Evolutionary conservation across 2,888 invertebrate species (phyloP).

Genomic region (Aspidiotus destructor): DNA sequence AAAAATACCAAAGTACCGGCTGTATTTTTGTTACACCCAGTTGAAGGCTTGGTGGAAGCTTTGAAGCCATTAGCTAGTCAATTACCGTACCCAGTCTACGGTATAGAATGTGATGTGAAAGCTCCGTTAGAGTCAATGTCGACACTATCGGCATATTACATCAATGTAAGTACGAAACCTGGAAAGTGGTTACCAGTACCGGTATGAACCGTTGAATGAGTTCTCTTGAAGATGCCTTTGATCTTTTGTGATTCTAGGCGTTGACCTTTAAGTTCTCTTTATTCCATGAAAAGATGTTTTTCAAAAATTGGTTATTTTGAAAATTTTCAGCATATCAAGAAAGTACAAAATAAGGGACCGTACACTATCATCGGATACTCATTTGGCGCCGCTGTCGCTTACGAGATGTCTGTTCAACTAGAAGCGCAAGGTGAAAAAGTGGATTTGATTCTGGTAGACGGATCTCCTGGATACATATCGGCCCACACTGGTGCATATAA

Average conservation of each 20-base stretch:
- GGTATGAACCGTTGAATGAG: too few relatives aligned
- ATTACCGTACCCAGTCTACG: slow-evolving; percentile 68
- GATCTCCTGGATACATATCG: slow-evolving; percentile 72
- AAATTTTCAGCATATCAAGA: slow-evolving; percentile 54
- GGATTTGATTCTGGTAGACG: slow-evolving; percentile 74
- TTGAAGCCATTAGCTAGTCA: slow-evolving; percentile 61
- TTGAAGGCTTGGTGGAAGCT: slow-evolving; percentile 72
- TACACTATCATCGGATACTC: slow-evolving; percentile 90
- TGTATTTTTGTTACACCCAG: slow-evolving; percentile 62
- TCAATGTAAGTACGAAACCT: slow-evolving; percentile 43
- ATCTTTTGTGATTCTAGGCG: neutral
- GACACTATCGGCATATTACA: slow-evolving; percentile 62
- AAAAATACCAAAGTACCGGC: slow-evolving; percentile 36
- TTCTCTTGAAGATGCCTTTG: neutral
- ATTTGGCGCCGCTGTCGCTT: slow-evolving; percentile 87
- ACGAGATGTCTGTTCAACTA: slow-evolving; percentile 84
- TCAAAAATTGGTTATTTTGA: neutral
- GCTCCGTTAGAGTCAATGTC: slow-evolving; percentile 64
- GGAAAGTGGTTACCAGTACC: too few relatives aligned
- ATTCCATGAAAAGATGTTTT: neutral
- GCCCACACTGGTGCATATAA: slow-evolving; percentile 62
- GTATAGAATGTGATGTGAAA: slow-evolving; percentile 74
- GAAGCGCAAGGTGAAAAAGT: slow-evolving; percentile 50
- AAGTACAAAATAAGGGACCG: slow-evolving; percentile 68
- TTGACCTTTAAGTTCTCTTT: too few relatives aligned